These are phyloP conservation scores for Phytoseiulus persimilis DNA, from an alignment of 2,888 invertebrate species.

Conservation along the genomic window DNA sequence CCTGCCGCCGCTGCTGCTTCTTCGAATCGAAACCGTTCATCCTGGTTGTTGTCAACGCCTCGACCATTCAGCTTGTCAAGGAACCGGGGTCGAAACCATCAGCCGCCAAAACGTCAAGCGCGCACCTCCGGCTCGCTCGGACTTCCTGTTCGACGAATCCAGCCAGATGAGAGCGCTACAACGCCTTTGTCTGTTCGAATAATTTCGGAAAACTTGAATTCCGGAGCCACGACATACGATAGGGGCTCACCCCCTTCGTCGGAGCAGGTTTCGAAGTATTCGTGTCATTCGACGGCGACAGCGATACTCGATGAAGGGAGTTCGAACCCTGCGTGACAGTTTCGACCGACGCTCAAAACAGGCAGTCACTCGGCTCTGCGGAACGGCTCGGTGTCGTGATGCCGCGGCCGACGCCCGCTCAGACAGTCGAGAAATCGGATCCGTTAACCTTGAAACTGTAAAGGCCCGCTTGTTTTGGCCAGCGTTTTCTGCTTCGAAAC, in stretches of 20 bases:
- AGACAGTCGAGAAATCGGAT: background rate
- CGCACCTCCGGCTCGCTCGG: background rate
- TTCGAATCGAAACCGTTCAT: background rate
- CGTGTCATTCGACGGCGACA: too few species aligned
- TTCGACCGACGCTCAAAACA: too few species aligned
- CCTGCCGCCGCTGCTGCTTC: too few species aligned
- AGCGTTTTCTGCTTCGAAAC: background rate
- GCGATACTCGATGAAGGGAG: too few species aligned
- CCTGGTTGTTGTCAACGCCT: background rate
- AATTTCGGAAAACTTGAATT: too few species aligned
- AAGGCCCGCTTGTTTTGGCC: background rate
- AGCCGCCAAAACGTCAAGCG: background rate
- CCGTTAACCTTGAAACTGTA: background rate
- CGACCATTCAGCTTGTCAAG: too few species aligned
- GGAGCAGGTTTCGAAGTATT: too few species aligned
- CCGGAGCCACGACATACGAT: too few species aligned
- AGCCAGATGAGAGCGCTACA: background rate
- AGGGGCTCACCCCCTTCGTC: too few species aligned
- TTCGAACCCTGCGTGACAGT: too few species aligned
- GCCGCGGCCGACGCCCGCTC: background rate
- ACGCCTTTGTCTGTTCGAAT: too few species aligned
- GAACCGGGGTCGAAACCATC: too few species aligned
- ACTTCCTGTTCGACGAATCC: background rate
- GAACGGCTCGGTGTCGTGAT: background rate
- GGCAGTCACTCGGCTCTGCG: background rate